Evolutionary conservation across 2,888 invertebrate species (phyloP).

Genomic region (Xanthia icteritia): DNA sequence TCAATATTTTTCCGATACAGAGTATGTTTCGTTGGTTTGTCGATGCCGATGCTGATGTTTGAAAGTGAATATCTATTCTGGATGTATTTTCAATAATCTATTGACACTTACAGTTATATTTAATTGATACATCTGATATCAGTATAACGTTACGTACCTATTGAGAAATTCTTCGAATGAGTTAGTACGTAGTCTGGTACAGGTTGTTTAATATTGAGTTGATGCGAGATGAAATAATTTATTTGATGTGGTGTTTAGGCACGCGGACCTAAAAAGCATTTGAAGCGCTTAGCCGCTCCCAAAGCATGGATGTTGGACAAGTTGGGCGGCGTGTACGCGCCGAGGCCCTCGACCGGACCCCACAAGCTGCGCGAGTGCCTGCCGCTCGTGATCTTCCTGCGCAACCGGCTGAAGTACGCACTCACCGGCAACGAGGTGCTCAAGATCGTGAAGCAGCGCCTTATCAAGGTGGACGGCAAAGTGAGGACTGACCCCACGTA

Average conservation of each 20-base stretch:
- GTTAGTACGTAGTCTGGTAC: not conserved
- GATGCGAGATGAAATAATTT: constrained; percentile 12
- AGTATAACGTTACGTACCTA: not conserved
- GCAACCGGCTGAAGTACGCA: constrained; percentile 99
- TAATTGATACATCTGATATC: not conserved
- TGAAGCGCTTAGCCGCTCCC: constrained; percentile 99
- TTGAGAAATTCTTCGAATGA: not conserved
- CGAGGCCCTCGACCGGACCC: constrained; percentile 99
- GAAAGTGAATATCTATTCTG: constrained; percentile 1
- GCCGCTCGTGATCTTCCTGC: constrained; percentile 98
- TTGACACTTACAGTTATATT: not conserved
- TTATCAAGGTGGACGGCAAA: constrained; percentile 99
- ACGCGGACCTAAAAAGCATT: constrained; percentile 99
- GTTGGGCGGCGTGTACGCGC: constrained; percentile 99
- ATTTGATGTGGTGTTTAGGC: constrained; percentile 91
- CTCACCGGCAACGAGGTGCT: constrained; percentile 98
- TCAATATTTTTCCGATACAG: constrained; percentile 46
- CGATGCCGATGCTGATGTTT: constrained; percentile 35
- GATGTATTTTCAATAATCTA: not conserved
- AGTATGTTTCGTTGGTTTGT: constrained; percentile 14
- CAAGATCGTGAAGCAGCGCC: constrained; percentile 99
- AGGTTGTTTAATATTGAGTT: constrained; percentile 46
- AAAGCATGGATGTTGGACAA: constrained; percentile 99
- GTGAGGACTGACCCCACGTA: constrained; percentile 99
- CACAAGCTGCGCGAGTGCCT: constrained; percentile 99